Evolutionary conservation across 2,797 vertebrate genomes (phyloP).

Genomic region (Myoxocephalus aenaeus): DNA sequence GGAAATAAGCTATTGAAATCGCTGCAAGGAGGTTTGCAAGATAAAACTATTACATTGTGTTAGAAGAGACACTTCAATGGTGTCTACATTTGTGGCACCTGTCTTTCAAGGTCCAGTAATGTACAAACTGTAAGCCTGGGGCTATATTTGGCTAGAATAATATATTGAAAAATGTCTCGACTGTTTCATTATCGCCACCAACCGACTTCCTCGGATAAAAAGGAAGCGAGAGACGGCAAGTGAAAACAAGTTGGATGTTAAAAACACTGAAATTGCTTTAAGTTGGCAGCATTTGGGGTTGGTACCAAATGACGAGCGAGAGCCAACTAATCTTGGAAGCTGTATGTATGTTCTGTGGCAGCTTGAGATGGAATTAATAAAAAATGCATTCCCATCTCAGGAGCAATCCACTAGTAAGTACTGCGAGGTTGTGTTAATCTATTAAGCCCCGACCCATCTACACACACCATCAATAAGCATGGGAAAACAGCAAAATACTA

Average conservation of each 20-base stretch:
- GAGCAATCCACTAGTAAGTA: not conserved
- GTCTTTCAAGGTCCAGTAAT: not conserved
- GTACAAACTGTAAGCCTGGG: not conserved
- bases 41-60: not conserved
- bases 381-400: conserved; percentile 17
- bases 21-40: not conserved
- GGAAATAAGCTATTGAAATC: not conserved
- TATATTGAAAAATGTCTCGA: not conserved
- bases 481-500: not conserved
- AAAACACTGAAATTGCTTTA: conserved; percentile 2
- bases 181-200: not conserved
- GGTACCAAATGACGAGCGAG: conserved; percentile 9
- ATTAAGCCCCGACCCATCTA: not conserved
- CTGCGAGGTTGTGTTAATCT: not conserved
- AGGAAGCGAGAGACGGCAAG: not conserved
- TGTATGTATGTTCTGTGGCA: conserved; percentile 30
- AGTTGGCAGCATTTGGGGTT: conserved; percentile 14
- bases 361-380: conserved; percentile 25
- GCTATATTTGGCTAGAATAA: not conserved
- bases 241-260: not conserved
- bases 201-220: not conserved
- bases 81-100: not conserved
- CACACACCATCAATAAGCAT: not conserved
- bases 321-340: conserved; percentile 31
- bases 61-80: not conserved